phyloP scores from a whole-genome alignment of 2,797 vertebrate species.

The Gadopsis bispinosus region DNA sequence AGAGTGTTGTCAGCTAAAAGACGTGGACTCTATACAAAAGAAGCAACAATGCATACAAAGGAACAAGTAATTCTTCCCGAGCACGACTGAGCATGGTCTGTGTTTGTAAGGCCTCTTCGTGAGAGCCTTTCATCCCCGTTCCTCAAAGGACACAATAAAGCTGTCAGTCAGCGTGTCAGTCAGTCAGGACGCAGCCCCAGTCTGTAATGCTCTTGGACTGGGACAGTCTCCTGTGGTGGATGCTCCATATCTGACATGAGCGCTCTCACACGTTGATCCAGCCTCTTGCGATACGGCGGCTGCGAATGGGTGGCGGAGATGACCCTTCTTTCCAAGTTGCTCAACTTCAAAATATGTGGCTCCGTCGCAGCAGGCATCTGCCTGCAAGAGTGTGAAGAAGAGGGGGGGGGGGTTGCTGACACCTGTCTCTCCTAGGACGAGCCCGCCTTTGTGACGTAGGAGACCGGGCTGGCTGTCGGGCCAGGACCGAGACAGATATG shows the following conservation, averaged over 20 bases:
- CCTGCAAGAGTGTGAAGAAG: slow-evolving; percentile 25
- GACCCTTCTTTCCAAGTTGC: slow-evolving; percentile 67
- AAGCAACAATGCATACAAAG: slow-evolving; percentile 69
- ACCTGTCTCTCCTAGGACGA: slow-evolving; percentile 76
- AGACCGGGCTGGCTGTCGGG: slow-evolving; percentile 66
- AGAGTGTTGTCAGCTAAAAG: slow-evolving; percentile 66
- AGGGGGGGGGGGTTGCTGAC: slow-evolving; percentile 54
- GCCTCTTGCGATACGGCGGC: slow-evolving; percentile 53
- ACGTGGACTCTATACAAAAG: slow-evolving; percentile 57
- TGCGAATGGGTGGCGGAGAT: slow-evolving; percentile 58
- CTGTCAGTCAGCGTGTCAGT: slow-evolving; percentile 76
- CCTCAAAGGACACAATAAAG: slow-evolving; percentile 75
- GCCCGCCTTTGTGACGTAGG: slow-evolving; percentile 67
- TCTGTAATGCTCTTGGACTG: slow-evolving; percentile 56
- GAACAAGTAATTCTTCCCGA: slow-evolving; percentile 53
- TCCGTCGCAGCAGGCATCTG: slow-evolving; percentile 68
- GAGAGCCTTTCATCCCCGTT: slow-evolving; percentile 66
- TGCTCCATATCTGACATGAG: slow-evolving; percentile 66
- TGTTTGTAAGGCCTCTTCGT: slow-evolving; percentile 66
- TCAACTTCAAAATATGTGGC: slow-evolving; percentile 65
- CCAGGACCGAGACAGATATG: slow-evolving; percentile 66
- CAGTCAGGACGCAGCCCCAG: slow-evolving; percentile 53
- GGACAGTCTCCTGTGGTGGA: slow-evolving; percentile 63
- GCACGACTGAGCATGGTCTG: slow-evolving; percentile 51
- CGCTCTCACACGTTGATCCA: slow-evolving; percentile 42